phyloP scores from a whole-genome alignment of 2,113 vertebrate species.

The Ophiodon elongatus region DNA sequence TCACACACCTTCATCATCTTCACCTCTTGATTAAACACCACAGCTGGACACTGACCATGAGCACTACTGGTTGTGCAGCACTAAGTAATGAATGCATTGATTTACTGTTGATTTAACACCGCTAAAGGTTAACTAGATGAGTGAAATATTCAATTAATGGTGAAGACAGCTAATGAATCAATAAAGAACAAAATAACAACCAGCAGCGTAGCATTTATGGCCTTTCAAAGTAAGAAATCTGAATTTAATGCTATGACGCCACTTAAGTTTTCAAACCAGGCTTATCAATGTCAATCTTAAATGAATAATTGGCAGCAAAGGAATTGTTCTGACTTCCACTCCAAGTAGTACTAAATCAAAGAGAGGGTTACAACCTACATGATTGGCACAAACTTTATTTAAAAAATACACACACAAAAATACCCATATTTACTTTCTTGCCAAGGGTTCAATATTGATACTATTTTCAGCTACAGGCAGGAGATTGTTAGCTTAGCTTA shows the following conservation, averaged over 20 bases:
- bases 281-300: neutral
- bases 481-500: neutral
- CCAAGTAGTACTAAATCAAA: neutral
- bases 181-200: neutral
- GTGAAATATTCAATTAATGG: neutral
- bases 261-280: neutral
- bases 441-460: neutral
- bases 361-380: neutral
- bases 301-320: neutral
- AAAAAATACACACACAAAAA: neutral
- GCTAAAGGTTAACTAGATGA: neutral
- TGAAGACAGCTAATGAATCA: neutral
- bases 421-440: neutral
- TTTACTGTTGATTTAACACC: neutral
- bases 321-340: neutral
- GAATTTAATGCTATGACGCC: neutral
- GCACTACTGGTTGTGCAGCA: neutral
- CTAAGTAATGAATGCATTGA: neutral
- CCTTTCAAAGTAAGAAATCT: neutral
- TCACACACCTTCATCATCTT: slow-evolving; percentile 19
- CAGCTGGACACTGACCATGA: slow-evolving; percentile 27
- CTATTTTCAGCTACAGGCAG: neutral
- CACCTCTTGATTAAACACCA: slow-evolving; percentile 22
- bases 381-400: neutral
- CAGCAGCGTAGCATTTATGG: neutral